Evolutionary conservation across 2,797 vertebrate species (phyloP).

Genomic region (Lepidocolaptes lacrymiger): DNA sequence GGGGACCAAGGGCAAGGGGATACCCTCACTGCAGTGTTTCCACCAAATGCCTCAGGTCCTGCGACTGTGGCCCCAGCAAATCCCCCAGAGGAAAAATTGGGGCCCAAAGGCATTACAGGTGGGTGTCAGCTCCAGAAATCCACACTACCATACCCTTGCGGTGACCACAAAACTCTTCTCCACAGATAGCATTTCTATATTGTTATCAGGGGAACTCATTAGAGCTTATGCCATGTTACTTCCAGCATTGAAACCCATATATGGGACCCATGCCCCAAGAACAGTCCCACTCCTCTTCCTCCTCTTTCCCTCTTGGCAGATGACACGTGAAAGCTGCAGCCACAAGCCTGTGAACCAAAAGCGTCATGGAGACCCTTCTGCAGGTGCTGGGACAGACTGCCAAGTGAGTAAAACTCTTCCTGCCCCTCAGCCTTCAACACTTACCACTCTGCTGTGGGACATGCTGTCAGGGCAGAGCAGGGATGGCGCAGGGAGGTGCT

Average conservation of each 20-base stretch:
- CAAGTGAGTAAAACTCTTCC: background rate
- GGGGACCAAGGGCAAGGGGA: background rate
- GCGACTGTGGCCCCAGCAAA: background rate
- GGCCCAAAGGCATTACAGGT: background rate
- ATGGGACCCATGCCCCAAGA: background rate
- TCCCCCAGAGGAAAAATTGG: accelerated
- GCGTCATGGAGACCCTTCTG: background rate
- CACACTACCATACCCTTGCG: accelerated
- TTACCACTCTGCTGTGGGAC: accelerated
- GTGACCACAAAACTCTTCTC: background rate
- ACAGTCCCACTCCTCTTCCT: background rate
- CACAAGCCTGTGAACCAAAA: background rate
- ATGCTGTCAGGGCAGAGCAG: accelerated
- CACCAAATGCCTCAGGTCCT: accelerated
- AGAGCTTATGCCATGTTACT: accelerated
- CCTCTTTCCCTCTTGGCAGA: background rate
- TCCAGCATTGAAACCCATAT: background rate
- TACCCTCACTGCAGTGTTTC: background rate
- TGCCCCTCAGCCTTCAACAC: background rate
- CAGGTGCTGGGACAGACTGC: background rate
- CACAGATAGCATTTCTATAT: background rate
- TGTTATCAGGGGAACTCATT: background rate
- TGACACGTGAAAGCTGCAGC: accelerated
- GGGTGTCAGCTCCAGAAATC: background rate
- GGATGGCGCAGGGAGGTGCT: accelerated